Evolutionary conservation across 2,888 invertebrate genomes (phyloP).

Genomic region (Operophtera brumata): DNA sequence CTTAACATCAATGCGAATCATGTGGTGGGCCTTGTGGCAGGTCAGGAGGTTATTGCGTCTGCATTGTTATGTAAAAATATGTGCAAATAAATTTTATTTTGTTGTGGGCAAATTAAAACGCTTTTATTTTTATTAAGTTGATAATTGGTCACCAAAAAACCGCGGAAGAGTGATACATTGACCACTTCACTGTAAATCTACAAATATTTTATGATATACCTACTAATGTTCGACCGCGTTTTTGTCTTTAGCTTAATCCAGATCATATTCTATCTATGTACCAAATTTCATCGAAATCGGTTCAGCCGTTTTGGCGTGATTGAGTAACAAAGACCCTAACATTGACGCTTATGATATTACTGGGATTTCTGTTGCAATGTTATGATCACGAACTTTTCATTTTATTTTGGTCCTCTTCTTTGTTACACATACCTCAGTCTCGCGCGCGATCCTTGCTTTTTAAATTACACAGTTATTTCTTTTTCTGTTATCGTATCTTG

Average conservation of each 20-base stretch:
- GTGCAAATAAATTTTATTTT: constrained; percentile 35
- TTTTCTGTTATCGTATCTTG: constrained; percentile 47
- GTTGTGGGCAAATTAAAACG: constrained; percentile 20
- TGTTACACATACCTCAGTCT: not conserved
- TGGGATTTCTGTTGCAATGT: not conserved
- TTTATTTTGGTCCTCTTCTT: not conserved
- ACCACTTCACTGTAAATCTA: not conserved
- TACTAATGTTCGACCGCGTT: too few species aligned
- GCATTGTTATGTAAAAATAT: constrained; percentile 48
- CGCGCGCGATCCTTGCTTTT: constrained; percentile 32
- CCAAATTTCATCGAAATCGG: too few species aligned
- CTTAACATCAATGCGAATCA: constrained; percentile 40
- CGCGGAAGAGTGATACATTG: not conserved
- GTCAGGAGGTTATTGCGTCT: constrained; percentile 67
- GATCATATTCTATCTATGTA: too few species aligned
- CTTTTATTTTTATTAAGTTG: constrained; percentile 2
- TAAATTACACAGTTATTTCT: constrained; percentile 26
- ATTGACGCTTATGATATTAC: too few species aligned
- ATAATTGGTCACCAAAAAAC: constrained; percentile 19
- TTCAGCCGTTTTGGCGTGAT: too few species aligned
- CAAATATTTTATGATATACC: not conserved
- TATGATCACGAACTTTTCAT: not conserved
- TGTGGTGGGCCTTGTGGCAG: constrained; percentile 61
- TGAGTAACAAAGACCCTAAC: too few species aligned
- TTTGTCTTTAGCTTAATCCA: too few species aligned